phyloP scores from a whole-genome alignment of 2,113 vertebrate genomes.

The Atrichornis clamosus region DNA sequence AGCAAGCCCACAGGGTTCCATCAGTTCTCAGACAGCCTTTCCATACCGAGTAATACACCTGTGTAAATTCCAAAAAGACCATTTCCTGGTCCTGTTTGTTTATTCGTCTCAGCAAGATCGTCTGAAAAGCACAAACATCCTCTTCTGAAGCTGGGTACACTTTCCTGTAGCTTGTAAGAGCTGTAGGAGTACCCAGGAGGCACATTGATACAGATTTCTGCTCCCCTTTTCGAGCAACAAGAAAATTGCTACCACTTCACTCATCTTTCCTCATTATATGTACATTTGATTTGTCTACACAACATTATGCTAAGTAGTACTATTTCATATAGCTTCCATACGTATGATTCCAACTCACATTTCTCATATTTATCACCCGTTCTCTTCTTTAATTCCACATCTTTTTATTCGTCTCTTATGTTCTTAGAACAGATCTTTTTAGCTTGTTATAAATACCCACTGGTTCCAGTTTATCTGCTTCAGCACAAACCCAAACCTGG shows the following conservation, averaged over 20 bases:
- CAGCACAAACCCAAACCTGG: background rate
- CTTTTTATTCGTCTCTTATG: background rate
- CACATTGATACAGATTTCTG: background rate
- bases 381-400: background rate
- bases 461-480: background rate
- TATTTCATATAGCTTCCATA: background rate
- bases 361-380: background rate
- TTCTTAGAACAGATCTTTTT: background rate
- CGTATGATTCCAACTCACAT: background rate
- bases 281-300: background rate
- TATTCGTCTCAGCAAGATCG: slow-evolving; percentile 27
- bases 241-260: background rate
- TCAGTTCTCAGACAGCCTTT: slow-evolving; percentile 36
- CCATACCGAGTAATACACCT: slow-evolving; percentile 25
- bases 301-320: background rate
- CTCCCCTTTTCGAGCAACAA: background rate
- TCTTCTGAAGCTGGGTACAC: background rate
- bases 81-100: slow-evolving; percentile 48
- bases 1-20: slow-evolving; percentile 7
- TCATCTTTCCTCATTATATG: background rate
- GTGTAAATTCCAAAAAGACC: slow-evolving; percentile 47
- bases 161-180: slow-evolving; percentile 14
- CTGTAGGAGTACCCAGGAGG: slow-evolving; percentile 29
- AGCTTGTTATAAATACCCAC: background rate
- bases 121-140: slow-evolving; percentile 48